Conservation (phyloP, 2,797 vertebrate genomes). For the Helicolenus hilgendorfi region DNA sequence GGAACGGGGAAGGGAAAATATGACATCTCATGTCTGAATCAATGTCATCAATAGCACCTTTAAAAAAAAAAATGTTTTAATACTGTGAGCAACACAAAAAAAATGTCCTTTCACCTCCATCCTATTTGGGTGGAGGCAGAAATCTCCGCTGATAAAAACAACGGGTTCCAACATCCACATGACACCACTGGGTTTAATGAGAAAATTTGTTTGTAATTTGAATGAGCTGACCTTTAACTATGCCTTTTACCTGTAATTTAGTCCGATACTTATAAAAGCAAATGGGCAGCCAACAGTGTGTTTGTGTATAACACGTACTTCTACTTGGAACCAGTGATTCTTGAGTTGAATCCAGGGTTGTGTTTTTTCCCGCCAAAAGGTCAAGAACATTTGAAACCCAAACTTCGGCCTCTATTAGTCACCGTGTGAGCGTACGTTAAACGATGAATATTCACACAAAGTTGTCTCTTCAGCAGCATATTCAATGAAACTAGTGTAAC, state of each 20-base stretch:
- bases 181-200: neutral
- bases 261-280: neutral
- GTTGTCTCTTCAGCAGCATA: constrained; percentile 4
- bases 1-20: neutral
- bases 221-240: neutral
- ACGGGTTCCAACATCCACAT: neutral
- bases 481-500: constrained; percentile 7
- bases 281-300: neutral
- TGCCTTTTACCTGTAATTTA: neutral
- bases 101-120: neutral
- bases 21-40: neutral
- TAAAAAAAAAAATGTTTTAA: neutral
- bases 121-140: neutral
- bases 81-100: neutral
- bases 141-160: neutral
- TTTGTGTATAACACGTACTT: neutral
- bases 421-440: neutral
- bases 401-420: neutral
- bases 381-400: constrained; percentile 27
- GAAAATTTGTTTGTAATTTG: neutral
- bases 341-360: neutral
- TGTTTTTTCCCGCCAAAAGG: neutral
- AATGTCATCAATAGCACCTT: neutral
- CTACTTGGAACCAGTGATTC: neutral
- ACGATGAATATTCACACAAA: constrained; percentile 31